Base-by-base conservation (phyloP, 2,797 vertebrate genomes). In the Poeciliopsis gracilis region DNA sequence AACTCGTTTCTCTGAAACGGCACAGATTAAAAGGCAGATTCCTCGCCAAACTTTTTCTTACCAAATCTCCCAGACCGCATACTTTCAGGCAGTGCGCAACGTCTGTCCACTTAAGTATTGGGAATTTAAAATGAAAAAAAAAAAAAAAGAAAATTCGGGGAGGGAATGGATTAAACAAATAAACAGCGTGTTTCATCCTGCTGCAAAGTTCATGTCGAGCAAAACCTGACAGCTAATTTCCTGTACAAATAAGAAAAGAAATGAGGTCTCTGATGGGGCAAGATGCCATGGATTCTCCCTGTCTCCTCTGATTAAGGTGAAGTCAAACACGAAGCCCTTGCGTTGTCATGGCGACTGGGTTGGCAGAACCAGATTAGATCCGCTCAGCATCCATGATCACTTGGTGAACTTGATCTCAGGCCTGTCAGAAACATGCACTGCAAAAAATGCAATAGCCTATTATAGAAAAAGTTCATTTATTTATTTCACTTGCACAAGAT, bases 201-300 rank as follows among this genome's bases (percentile, higher is more conserved):
- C 63, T 90, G 93, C 92, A 91, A 95, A 92, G 75, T 70, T 80
- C 76, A 78, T 73, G 86, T 86, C 80, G 73, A 88, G 90, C 82
- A 83, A 75, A 87, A 83, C 57, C 81, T 90, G 93, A 93, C 87
- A 88, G 87, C 86, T 93, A 59, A 88, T 93, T 95, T 96, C 89
- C 93, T 93, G 79, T 83, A 73, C 28, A 3, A 5, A 78, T 23
- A 72, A 88, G 76, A 87, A 89, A 88, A 78, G 77, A 93, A 93
- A 85, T 90, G 57, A 92, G 83, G 84, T 89, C 91, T 87, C 87
- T 91, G 83, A 91, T 93, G 92, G 93, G 79, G 85, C 85, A 87
- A 91, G 90, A 91, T 91, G 87, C 88, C 88, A 85, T 85, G 84
- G 77, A 71, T 89, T 76, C 85, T 90, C 86, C 77, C 84, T 83